Conservation (phyloP, 2,797 vertebrate species). For the Crax fasciolata region DNA sequence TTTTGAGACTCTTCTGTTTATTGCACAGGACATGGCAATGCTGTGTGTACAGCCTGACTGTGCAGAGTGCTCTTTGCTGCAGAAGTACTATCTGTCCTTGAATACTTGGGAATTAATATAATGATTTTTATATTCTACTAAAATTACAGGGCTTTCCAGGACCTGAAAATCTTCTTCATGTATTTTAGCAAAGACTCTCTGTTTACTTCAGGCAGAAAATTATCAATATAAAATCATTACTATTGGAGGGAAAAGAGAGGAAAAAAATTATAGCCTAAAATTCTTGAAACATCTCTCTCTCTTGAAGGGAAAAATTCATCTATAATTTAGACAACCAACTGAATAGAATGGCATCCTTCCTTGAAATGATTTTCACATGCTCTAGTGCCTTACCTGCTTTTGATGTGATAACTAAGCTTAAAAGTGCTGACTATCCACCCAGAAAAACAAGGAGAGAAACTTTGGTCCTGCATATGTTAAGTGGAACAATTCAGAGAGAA, state of each 20-base stretch:
- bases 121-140: not conserved
- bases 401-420: slow-evolving; percentile 38
- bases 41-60: not conserved
- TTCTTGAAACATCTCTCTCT: not conserved
- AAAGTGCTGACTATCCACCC: slow-evolving; percentile 1
- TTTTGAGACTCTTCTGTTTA: not conserved
- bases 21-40: not conserved
- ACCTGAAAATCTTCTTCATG: not conserved
- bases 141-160: not conserved
- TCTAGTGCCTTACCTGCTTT: slow-evolving; percentile 24
- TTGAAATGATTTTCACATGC: slow-evolving; percentile 53
- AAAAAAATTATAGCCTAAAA: not conserved
- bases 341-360: slow-evolving; percentile 48
- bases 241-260: not conserved
- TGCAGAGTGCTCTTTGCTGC: not conserved
- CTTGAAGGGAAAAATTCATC: slow-evolving; percentile 5
- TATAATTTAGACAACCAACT: slow-evolving; percentile 43
- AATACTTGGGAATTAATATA: not conserved
- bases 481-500: not conserved
- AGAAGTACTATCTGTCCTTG: not conserved
- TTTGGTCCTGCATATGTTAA: not conserved
- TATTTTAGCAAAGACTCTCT: not conserved
- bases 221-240: not conserved
- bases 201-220: not conserved
- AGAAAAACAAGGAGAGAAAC: slow-evolving; percentile 22